phyloP scores from a whole-genome alignment of 2,113 vertebrate species.

The Apeltes quadracus region DNA sequence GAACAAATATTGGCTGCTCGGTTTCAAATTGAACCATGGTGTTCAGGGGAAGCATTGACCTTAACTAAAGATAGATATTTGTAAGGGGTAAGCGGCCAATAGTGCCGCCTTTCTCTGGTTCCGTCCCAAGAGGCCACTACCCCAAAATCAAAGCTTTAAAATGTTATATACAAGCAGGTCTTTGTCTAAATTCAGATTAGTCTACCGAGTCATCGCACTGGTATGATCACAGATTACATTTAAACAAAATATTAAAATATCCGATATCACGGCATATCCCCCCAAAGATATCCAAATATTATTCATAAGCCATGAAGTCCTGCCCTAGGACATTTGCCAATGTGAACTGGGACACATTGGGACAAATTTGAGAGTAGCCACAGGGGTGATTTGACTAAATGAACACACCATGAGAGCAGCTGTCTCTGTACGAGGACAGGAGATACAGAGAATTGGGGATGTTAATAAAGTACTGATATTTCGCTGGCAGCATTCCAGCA shows the following conservation, averaged over 20 bases:
- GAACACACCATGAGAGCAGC: constrained; percentile 14
- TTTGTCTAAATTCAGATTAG: not conserved
- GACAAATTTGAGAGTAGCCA: constrained; percentile 29
- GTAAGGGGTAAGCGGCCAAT: not conserved
- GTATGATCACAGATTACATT: not conserved
- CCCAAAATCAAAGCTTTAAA: not conserved
- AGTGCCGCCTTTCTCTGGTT: not conserved
- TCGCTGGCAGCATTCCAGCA: constrained; percentile 49
- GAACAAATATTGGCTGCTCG: not conserved
- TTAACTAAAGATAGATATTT: not conserved
- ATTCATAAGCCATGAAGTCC: not conserved
- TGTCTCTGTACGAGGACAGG: constrained; percentile 31
- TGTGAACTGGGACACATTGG: constrained; percentile 28
- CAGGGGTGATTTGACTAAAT: constrained; percentile 40
- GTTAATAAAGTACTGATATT: constrained; percentile 15
- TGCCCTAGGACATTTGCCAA: not conserved
- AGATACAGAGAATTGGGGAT: constrained; percentile 10
- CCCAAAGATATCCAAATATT: not conserved
- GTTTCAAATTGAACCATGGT: not conserved
- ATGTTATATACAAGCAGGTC: not conserved
- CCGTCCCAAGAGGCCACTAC: not conserved
- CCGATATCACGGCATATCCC: not conserved
- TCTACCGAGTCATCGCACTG: not conserved
- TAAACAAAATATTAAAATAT: constrained; percentile 1
- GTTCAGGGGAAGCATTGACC: not conserved